phyloP scores from a whole-genome alignment of 2,888 invertebrate genomes.

The Lagria hirta region DNA sequence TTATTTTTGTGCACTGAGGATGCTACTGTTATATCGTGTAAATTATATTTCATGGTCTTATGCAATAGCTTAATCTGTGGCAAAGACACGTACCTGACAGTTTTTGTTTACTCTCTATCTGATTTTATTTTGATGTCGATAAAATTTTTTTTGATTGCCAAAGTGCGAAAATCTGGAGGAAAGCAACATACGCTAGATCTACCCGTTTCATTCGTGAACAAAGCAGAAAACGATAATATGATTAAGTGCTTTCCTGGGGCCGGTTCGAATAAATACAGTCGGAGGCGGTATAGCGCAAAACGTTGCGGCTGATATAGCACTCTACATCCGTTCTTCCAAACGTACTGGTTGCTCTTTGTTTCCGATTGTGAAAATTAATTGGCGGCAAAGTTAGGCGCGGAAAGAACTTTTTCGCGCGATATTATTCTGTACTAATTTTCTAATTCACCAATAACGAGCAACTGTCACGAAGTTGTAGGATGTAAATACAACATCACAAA shows the following conservation, averaged over 20 bases:
- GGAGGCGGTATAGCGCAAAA: slow-evolving; percentile 6
- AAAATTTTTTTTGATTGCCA: too few relatives aligned
- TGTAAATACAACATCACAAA: slow-evolving; percentile 1
- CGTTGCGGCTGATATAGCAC: slow-evolving; percentile 14
- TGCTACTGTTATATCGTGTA: too few relatives aligned
- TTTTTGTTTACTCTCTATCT: too few relatives aligned
- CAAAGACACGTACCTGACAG: too few relatives aligned
- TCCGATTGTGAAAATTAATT: slow-evolving; percentile 8
- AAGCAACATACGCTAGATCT: too few relatives aligned
- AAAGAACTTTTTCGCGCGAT: slow-evolving; percentile 6
- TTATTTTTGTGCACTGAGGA: too few relatives aligned
- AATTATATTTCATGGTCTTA: too few relatives aligned
- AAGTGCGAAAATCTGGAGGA: too few relatives aligned
- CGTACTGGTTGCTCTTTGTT: slow-evolving; percentile 4
- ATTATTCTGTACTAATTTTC: slow-evolving; percentile 1
- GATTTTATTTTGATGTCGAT: too few relatives aligned
- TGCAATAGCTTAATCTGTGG: too few relatives aligned
- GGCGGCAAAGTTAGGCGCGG: not conserved
- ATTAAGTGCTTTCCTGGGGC: slow-evolving; percentile 23
- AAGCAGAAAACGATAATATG: slow-evolving; percentile 24
- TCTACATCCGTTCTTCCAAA: slow-evolving; percentile 10
- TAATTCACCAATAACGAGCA: too few relatives aligned
- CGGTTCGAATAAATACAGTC: slow-evolving; percentile 10
- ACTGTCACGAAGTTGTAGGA: slow-evolving; percentile 3
- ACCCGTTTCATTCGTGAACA: slow-evolving; percentile 15